These are phyloP conservation scores for Gymnothorax reevesii DNA, from an alignment of 2,797 vertebrate genomes.

Conservation along the genomic window DNA sequence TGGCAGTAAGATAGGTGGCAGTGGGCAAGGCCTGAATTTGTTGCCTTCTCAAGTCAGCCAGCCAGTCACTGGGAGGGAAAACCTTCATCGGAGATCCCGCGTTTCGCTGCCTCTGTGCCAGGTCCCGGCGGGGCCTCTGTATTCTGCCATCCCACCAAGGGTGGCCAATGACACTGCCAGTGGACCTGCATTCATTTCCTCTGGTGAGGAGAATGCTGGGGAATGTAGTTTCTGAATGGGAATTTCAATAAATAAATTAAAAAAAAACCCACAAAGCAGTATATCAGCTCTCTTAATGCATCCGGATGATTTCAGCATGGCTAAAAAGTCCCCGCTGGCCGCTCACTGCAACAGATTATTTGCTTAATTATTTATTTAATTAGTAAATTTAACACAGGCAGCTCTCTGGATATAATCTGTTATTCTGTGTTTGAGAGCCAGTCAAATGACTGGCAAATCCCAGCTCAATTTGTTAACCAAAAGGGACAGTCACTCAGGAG, in stretches of 20 bases:
- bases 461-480: background rate
- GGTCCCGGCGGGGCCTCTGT: slow-evolving; percentile 26
- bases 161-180: slow-evolving; percentile 37
- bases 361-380: background rate
- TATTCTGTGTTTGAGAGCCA: slow-evolving; percentile 15
- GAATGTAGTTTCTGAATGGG: slow-evolving; percentile 36
- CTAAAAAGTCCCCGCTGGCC: slow-evolving; percentile 45
- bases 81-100: slow-evolving; percentile 36
- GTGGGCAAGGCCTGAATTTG: slow-evolving; percentile 35
- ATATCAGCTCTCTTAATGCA: slow-evolving; percentile 59
- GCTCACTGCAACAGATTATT: slow-evolving; percentile 29
- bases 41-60: slow-evolving; percentile 65
- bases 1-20: slow-evolving; percentile 43
- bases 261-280: slow-evolving; percentile 31
- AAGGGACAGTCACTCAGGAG: background rate
- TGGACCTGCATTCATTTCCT: slow-evolving; percentile 31
- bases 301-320: slow-evolving; percentile 43
- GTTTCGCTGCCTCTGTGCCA: background rate
- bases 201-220: slow-evolving; percentile 31
- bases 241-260: slow-evolving; percentile 41
- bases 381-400: background rate
- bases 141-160: slow-evolving; percentile 35
- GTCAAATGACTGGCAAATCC: background rate
- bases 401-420: background rate
- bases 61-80: slow-evolving; percentile 56